These are phyloP conservation scores for Porites evermanni DNA, from an alignment of 92 coral and sea anemone species.

Conservation along the genomic window DNA sequence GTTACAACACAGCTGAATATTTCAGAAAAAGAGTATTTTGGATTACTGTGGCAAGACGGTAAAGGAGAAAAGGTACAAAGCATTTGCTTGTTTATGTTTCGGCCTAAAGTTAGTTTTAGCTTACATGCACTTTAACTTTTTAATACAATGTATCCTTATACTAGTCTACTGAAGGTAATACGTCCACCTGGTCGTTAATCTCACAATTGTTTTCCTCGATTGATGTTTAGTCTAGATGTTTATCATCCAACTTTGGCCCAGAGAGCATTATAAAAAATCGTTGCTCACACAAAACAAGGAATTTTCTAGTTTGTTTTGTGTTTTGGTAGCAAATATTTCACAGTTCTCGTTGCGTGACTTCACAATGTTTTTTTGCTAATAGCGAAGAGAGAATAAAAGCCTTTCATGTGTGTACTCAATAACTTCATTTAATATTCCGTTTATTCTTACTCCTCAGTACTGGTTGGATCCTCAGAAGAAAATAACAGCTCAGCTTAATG, in stretches of 20 bases:
- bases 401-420: background rate
- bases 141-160: background rate
- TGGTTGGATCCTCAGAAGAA: conserved; percentile 96
- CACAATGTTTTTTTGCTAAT: too few species aligned
- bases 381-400: background rate
- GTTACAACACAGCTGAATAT: conserved; percentile 86
- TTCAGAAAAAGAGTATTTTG: conserved; percentile 94
- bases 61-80: conserved; percentile 85
- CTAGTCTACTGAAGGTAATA: background rate
- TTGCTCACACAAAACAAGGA: background rate
- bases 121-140: too few species aligned
- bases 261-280: background rate
- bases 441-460: conserved; percentile 63
- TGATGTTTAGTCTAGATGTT: conserved; percentile 21
- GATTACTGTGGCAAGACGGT: conserved; percentile 83
- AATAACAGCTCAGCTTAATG: conserved; percentile 90
- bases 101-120: too few species aligned
- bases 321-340: background rate
- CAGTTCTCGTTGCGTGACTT: conserved; percentile 18
- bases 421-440: background rate
- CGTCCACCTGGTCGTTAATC: background rate
- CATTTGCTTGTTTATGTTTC: too few species aligned
- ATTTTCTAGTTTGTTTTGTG: conserved; percentile 8
- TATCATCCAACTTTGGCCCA: background rate
- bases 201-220: background rate